Evolutionary conservation across 1,140 invertebrate species (phyloP).

Genomic region (Hormaphis cornu): DNA sequence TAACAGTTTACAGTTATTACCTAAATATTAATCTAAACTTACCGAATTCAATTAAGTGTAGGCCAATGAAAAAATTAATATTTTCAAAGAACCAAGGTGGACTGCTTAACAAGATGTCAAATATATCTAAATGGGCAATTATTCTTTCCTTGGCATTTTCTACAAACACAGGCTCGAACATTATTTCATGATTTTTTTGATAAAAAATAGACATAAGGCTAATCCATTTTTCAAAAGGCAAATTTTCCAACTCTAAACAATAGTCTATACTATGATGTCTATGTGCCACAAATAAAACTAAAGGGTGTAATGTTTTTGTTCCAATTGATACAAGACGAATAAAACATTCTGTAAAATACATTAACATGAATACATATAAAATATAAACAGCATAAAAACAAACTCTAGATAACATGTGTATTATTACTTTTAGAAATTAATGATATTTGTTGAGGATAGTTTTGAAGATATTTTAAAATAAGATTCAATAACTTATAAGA

Average conservation of each 20-base stretch:
- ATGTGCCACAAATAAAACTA: slow-evolving; percentile 6
- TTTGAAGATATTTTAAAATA: slow-evolving; percentile 2
- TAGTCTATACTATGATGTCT: background rate
- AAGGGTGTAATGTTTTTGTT: slow-evolving; percentile 9
- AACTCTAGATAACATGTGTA: too few relatives aligned
- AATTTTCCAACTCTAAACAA: background rate
- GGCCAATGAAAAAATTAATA: background rate
- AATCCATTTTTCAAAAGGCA: slow-evolving; percentile 9
- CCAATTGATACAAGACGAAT: background rate
- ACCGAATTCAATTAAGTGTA: slow-evolving; percentile 22
- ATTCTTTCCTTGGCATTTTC: background rate
- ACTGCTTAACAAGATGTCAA: background rate
- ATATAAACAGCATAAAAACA: background rate
- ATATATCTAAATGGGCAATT: too few relatives aligned
- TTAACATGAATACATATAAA: background rate
- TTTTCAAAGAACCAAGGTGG: slow-evolving; percentile 20
- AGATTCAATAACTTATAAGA: background rate
- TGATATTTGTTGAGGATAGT: background rate
- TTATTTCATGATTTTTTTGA: background rate
- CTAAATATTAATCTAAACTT: background rate
- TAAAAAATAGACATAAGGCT: slow-evolving; percentile 19
- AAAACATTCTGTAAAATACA: background rate
- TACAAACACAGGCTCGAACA: background rate
- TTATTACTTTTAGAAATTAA: slow-evolving; percentile 1
- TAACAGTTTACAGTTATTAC: background rate